Evolutionary conservation across 2,888 invertebrate genomes (phyloP), one percentile per base, ranked within the genome.

Genomic region (Clistopyga incitator): DNA sequence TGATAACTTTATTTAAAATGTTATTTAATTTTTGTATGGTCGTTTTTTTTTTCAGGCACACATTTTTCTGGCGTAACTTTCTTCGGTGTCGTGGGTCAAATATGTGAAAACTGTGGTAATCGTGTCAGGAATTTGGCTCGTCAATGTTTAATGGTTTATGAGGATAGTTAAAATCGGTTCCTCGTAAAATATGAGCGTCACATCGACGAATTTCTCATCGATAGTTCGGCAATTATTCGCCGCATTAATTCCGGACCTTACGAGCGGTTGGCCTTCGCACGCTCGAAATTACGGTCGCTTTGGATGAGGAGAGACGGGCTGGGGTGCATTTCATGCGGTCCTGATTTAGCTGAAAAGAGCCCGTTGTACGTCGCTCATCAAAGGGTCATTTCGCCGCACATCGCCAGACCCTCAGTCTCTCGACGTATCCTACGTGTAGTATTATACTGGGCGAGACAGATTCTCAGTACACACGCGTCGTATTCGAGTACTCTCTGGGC

Each of bases 291-390:
- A 76, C 64, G 68, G 25, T 70, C 75, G 45, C 54, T 52, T 34
- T 42, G 13, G 56, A 52, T 15, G 34, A 23, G 18, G 34, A 52
- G 42, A 59, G 75, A 8, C 52, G 45, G 65, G 42, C 54, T 34
- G 64, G 68, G 77, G 68, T 72, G 29, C 77, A 84, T 77, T 80
- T 80, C 67, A 79, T 77, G 83, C 72, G 61, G 59, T 77, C 77
- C 77, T 70, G 80, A 76, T 78, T 81, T 70, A 34, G 59, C 50
- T 84, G 74, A 81, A 81, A 77, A 77, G 80, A 71, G 25, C 34
- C 52, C 74, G 67, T 78, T 82, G 78, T 78, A 59, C 45, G 78
- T 67, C 50, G 45, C 64, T 74, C 72, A 80, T 84, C 84, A 84
- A 80, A 84, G 84, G 64, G 77, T 70, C 68, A 68, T 75, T 75